Percentiles rank a stretch among this genome's conserved stretches.
phyloP scores from a whole-genome alignment of 2,888 invertebrate genomes.

The Drosophila anceps region DNA sequence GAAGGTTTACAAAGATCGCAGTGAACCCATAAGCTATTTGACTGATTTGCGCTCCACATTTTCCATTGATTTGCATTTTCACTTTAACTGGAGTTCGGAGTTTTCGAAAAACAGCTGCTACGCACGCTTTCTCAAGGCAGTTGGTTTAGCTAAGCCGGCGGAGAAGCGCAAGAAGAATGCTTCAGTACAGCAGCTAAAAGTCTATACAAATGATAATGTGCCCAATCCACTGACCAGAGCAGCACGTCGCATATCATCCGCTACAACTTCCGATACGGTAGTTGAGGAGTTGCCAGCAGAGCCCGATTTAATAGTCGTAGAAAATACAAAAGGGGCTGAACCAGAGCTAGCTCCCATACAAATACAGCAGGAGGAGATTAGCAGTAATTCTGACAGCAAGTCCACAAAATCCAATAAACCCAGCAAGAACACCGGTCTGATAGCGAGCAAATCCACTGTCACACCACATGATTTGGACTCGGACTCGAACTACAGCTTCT shows the following conservation, averaged over 20 bases:
- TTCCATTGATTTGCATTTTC: constrained; percentile 63
- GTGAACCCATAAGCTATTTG: constrained; percentile 26
- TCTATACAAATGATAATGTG: constrained; percentile 49
- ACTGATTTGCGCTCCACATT: constrained; percentile 61
- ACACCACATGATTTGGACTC: constrained; percentile 75
- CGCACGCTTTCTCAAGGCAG: constrained; percentile 80
- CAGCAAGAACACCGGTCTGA: not conserved
- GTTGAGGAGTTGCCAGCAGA: constrained; percentile 8
- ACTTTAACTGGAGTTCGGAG: constrained; percentile 71
- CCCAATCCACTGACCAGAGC: constrained; percentile 63
- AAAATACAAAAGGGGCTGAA: not conserved
- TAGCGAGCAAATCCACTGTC: constrained; percentile 1
- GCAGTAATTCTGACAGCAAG: constrained; percentile 47
- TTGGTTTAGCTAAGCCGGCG: constrained; percentile 69
- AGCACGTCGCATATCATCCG: constrained; percentile 13
- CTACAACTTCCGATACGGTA: constrained; percentile 4
- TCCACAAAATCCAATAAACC: not conserved
- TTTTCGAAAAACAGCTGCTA: constrained; percentile 72
- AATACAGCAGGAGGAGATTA: constrained; percentile 47
- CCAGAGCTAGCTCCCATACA: not conserved
- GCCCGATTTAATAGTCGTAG: not conserved
- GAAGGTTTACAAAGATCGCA: constrained; percentile 81
- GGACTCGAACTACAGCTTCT: constrained; percentile 85
- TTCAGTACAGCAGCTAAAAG: not conserved
- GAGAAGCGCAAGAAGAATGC: constrained; percentile 14